phyloP scores from a whole-genome alignment of 2,113 vertebrate genomes.

The Dermatemys mawii region DNA sequence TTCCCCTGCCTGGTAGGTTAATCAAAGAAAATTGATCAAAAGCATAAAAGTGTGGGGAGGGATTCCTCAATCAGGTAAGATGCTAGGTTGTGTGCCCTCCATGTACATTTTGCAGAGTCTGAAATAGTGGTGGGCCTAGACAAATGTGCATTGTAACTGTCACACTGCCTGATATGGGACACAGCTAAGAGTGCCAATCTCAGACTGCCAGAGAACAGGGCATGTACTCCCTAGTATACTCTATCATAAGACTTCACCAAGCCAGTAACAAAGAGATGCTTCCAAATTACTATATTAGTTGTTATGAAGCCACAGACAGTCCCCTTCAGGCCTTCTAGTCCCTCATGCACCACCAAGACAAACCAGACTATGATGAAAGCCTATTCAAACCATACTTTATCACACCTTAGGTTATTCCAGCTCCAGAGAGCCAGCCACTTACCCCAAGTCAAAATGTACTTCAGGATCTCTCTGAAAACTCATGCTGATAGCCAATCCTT shows the following conservation, averaged over 20 bases:
- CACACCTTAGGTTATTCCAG: not conserved
- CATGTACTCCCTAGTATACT: not conserved
- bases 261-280: not conserved
- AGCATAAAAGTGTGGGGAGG: not conserved
- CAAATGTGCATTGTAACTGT: fast-evolving
- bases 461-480: not conserved
- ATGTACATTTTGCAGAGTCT: not conserved
- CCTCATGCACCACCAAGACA: not conserved
- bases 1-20: not conserved
- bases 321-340: not conserved
- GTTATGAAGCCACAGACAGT: not conserved
- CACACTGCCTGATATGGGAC: not conserved
- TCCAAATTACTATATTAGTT: not conserved
- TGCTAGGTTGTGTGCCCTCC: not conserved
- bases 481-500: not conserved
- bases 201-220: not conserved
- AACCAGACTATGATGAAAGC: not conserved
- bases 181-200: not conserved
- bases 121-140: not conserved
- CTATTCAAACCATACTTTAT: not conserved
- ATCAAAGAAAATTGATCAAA: not conserved
- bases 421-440: not conserved
- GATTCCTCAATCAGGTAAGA: fast-evolving
- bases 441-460: not conserved
- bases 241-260: not conserved